phyloP scores from a whole-genome alignment of 2,113 vertebrate species.

The Lepisosteus oculatus region DNA sequence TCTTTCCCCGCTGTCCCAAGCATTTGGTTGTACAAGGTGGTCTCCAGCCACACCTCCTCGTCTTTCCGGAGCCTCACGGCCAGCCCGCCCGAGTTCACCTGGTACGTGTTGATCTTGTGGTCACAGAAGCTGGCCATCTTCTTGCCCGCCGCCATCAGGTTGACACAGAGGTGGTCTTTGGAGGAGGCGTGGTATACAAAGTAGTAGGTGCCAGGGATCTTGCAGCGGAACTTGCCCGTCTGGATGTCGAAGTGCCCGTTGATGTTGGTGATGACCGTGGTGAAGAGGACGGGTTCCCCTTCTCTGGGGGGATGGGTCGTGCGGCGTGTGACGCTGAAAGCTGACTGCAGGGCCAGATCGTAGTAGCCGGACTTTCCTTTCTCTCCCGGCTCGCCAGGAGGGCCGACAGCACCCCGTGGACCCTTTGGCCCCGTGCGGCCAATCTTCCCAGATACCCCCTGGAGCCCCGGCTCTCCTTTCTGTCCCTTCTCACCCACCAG shows the following conservation, averaged over 20 bases:
- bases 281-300: slow-evolving; percentile 56
- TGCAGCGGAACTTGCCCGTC: slow-evolving; percentile 72
- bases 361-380: slow-evolving; percentile 43
- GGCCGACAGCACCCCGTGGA: slow-evolving; percentile 21
- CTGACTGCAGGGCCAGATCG: slow-evolving; percentile 57
- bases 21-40: slow-evolving; percentile 70
- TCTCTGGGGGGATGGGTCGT: slow-evolving; percentile 26
- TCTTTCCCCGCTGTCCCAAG: slow-evolving; percentile 47
- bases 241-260: slow-evolving; percentile 51
- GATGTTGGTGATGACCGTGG: slow-evolving; percentile 54
- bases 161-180: slow-evolving; percentile 59
- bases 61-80: slow-evolving; percentile 46
- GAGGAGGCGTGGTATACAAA: slow-evolving; percentile 68
- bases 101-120: slow-evolving; percentile 55
- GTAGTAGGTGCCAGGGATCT: slow-evolving; percentile 70
- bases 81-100: slow-evolving; percentile 69
- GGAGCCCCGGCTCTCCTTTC: slow-evolving; percentile 47
- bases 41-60: slow-evolving; percentile 64
- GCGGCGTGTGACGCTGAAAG: slow-evolving; percentile 65
- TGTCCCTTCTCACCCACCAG: slow-evolving; percentile 54
- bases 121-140: slow-evolving; percentile 69
- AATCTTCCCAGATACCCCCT: slow-evolving; percentile 57
- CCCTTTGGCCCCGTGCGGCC: slow-evolving; percentile 49
- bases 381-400: slow-evolving; percentile 9
- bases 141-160: slow-evolving; percentile 23